Percentiles rank a stretch among this genome's conserved stretches.
phyloP scores from a whole-genome alignment of 2,113 vertebrate genomes.

The Mobula hypostoma region DNA sequence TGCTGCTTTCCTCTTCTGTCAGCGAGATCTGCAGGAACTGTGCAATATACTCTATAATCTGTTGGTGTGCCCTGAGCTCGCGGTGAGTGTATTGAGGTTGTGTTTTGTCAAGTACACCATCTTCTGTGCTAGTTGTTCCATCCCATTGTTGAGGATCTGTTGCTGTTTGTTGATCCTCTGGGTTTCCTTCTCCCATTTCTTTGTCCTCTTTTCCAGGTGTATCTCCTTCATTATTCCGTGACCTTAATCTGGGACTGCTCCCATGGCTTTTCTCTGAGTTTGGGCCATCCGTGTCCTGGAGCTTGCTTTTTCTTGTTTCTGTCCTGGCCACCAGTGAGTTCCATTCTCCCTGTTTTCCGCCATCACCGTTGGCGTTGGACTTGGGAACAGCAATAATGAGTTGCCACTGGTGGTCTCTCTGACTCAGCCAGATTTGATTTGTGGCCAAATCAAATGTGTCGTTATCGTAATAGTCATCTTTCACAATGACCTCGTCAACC shows the following conservation, averaged over 20 bases:
- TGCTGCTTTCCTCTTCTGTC: conserved; percentile 6
- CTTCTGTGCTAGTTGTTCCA: background rate
- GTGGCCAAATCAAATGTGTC: conserved; percentile 44
- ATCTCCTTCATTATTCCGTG: background rate
- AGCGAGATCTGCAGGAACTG: conserved; percentile 39
- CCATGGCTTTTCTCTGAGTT: background rate
- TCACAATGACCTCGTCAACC: conserved; percentile 33
- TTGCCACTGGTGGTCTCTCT: conserved; percentile 41
- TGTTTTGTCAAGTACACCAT: background rate
- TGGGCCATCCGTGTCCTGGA: background rate
- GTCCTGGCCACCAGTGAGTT: background rate
- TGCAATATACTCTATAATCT: conserved; percentile 42
- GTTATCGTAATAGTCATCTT: conserved; percentile 46
- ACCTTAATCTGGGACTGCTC: background rate
- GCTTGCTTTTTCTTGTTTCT: background rate
- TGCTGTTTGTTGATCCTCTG: background rate
- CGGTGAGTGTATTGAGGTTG: conserved; percentile 31
- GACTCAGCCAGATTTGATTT: conserved; percentile 45
- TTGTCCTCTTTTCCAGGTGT: background rate
- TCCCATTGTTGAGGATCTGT: background rate
- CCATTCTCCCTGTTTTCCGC: background rate
- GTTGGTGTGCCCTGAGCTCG: conserved; percentile 39
- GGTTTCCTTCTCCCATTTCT: background rate
- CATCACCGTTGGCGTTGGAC: background rate
- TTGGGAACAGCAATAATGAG: conserved; percentile 39